Evolutionary conservation across 2,113 vertebrate species (phyloP), one percentile per base, ranked within the genome.

Genomic region (Rattus rattus): DNA sequence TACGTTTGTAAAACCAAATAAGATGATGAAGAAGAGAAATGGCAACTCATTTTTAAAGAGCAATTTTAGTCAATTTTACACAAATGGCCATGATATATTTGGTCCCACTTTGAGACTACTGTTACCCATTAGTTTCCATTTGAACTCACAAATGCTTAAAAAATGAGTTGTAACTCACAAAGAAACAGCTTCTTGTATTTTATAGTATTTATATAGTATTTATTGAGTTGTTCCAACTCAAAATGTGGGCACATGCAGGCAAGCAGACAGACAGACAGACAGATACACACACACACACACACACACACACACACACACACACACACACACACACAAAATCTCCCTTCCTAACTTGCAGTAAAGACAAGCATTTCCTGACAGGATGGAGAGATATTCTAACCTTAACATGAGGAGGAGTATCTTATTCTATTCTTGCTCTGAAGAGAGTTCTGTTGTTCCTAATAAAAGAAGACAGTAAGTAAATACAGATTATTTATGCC

Each of bases 1-100:
- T 91, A 88, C 97, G 96, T 97, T 98, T 96, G 96, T 88, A 92
- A 97, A 98, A 98, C 92, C 96, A 97, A 98, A 97, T 97, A 97
- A 98, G 98, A 98, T 96, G 94, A 26, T 90, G 91, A 98, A 97
- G 52, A 96, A 97, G 83, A 93, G 59, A 92, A 97, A 98, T 98
- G 95, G 97, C 86, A 2, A 24, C 77, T 96, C 96, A 63, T 94
- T 98, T 96, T 93, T 94, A 96, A 96, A 93, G 73, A 96, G 92
- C 89, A 97, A 96, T 97, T 97, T 96, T 67, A 91, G 88, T 96
- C 79, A 81, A 61, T 94, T 96, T 97, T 96, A 91, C 83, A 76
- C 76, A 96, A 95, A 97, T 80, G 65, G 89, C 84, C 93, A 59
- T 67, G 77, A 85, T 83, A 17, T 84, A 85, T 97, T 97, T 95